phyloP scores from a whole-genome alignment of 2,113 vertebrate genomes.

The Machaerirhynchus nigripectus region DNA sequence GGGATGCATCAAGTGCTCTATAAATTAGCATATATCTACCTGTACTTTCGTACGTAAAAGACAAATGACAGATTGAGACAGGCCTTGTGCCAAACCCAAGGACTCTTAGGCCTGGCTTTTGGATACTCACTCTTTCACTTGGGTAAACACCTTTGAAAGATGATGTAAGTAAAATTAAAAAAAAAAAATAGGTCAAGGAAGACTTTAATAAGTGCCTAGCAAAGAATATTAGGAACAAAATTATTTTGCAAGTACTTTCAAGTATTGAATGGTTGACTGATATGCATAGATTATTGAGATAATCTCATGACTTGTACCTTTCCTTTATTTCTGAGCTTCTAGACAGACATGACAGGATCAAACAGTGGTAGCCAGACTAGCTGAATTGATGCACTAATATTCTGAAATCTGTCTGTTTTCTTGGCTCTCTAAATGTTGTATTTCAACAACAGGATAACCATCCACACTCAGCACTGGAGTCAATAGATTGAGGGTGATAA shows the following conservation, averaged over 20 bases:
- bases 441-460: background rate
- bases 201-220: background rate
- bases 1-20: background rate
- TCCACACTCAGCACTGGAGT: background rate
- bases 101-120: background rate
- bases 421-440: background rate
- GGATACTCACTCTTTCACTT: background rate
- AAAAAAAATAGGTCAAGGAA: accelerated
- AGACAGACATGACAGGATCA: background rate
- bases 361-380: background rate
- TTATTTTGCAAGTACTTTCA: background rate
- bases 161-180: background rate
- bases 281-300: background rate
- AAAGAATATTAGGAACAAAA: conserved; percentile 17
- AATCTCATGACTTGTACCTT: background rate
- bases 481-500: background rate
- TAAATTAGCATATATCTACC: background rate
- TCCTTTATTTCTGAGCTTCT: background rate
- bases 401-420: background rate
- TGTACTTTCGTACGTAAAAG: background rate
- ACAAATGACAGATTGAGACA: conserved; percentile 7
- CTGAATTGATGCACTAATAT: background rate
- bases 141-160: background rate
- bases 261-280: background rate
- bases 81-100: background rate